Evolutionary conservation across 2,888 invertebrate genomes (phyloP).

Genomic region (Acholoe squamosa): DNA sequence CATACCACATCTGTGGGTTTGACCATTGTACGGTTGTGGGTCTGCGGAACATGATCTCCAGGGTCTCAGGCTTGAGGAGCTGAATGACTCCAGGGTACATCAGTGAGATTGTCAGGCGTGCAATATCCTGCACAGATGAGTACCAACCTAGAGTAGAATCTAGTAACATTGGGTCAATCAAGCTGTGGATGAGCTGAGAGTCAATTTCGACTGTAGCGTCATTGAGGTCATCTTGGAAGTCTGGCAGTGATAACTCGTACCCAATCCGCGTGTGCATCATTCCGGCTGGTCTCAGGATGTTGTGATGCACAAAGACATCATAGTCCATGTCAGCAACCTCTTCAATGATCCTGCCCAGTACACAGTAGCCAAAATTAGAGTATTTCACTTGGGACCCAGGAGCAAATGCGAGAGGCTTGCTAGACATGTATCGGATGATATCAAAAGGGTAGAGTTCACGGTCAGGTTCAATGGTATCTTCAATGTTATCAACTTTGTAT

Average conservation of each 20-base stretch:
- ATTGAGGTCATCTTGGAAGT: not conserved
- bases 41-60: slow-evolving; percentile 70
- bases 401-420: slow-evolving; percentile 74
- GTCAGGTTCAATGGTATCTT: slow-evolving; percentile 72
- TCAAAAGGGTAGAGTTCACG: slow-evolving; percentile 71
- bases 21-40: slow-evolving; percentile 67
- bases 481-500: slow-evolving; percentile 75
- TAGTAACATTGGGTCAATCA: slow-evolving; percentile 70
- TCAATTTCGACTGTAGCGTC: slow-evolving; percentile 48
- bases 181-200: slow-evolving; percentile 50
- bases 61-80: slow-evolving; percentile 73
- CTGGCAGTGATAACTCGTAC: slow-evolving; percentile 29
- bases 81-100: slow-evolving; percentile 69
- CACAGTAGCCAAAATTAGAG: slow-evolving; percentile 79
- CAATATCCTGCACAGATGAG: slow-evolving; percentile 78
- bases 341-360: slow-evolving; percentile 79
- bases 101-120: slow-evolving; percentile 74
- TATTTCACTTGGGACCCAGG: slow-evolving; percentile 76
- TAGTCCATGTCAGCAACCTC: slow-evolving; percentile 73
- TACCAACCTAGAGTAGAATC: slow-evolving; percentile 80
- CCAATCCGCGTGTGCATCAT: slow-evolving; percentile 80
- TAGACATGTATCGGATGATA: slow-evolving; percentile 77
- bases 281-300: slow-evolving; percentile 75
- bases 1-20: slow-evolving; percentile 72
- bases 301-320: slow-evolving; percentile 73